A percentile compares a stretch with the other conserved stretches of the same genome.
phyloP scores from a whole-genome alignment of 2,113 vertebrate species.

The Bettongia penicillata region DNA sequence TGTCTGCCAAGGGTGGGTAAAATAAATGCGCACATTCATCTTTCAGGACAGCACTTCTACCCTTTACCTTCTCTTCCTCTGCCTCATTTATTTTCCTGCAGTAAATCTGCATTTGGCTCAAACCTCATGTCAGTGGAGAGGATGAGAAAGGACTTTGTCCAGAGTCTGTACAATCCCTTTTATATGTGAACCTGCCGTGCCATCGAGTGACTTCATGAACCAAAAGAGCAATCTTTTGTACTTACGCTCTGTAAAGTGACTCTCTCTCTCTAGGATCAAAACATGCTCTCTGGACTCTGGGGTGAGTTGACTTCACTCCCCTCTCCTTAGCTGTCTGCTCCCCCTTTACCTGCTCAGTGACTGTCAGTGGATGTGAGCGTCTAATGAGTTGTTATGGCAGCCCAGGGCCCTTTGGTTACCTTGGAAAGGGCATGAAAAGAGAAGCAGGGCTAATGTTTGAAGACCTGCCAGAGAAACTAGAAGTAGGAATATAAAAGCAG shows the following conservation, averaged over 20 bases:
- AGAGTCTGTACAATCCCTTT: conserved; percentile 11
- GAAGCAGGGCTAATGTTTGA: conserved; percentile 50
- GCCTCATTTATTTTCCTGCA: conserved; percentile 32
- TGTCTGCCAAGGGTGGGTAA: not conserved
- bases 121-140: not conserved
- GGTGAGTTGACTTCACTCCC: conserved; percentile 47
- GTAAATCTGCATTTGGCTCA: not conserved
- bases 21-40: conserved; percentile 25
- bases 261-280: conserved; percentile 40
- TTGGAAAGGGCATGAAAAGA: conserved; percentile 55
- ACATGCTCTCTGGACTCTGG: not conserved
- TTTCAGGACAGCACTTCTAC: conserved; percentile 17
- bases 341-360: conserved; percentile 31
- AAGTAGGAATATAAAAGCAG: conserved; percentile 51
- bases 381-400: conserved; percentile 59
- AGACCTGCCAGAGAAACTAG: conserved; percentile 58
- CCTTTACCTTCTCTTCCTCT: conserved; percentile 19
- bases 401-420: conserved; percentile 46
- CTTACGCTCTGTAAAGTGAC: not conserved
- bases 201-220: not conserved
- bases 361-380: conserved; percentile 48
- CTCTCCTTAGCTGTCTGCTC: conserved; percentile 42
- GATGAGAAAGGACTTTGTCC: not conserved
- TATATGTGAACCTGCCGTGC: conserved; percentile 3
- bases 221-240: conserved; percentile 7